These are phyloP conservation scores for Tiliqua scincoides DNA, from an alignment of 2,113 vertebrate genomes.

Conservation along the genomic window DNA sequence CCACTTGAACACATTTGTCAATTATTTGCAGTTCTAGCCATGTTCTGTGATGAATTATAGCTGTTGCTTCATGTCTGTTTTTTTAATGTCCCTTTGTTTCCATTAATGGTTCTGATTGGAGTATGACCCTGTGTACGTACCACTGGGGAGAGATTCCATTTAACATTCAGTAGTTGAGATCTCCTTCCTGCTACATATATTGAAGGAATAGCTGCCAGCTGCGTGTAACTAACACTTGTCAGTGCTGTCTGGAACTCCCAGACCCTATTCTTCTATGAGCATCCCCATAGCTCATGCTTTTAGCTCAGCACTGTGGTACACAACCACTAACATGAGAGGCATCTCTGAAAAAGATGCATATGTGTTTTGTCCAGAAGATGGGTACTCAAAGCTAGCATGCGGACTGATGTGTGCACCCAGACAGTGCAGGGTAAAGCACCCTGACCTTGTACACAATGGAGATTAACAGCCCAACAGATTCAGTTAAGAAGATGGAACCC, in stretches of 20 bases:
- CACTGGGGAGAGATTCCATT: not conserved
- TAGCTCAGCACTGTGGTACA: not conserved
- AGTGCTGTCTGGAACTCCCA: not conserved
- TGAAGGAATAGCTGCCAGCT: not conserved
- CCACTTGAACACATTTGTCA: not conserved
- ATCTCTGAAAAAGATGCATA: not conserved
- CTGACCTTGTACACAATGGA: not conserved
- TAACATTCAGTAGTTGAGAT: not conserved
- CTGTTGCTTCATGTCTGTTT: not conserved
- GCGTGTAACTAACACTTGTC: not conserved
- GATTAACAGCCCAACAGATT: not conserved
- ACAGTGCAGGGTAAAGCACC: not conserved
- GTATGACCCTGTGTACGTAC: not conserved
- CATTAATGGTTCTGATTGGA: constrained; percentile 1
- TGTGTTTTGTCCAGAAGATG: not conserved
- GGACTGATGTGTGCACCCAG: not conserved
- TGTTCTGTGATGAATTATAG: not conserved
- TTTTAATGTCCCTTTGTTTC: not conserved
- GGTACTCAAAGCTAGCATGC: not conserved
- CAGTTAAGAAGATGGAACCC: not conserved
- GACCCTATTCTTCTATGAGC: not conserved
- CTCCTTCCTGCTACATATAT: not conserved
- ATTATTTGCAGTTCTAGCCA: not conserved
- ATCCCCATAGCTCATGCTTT: not conserved
- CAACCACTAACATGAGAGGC: not conserved